phyloP scores from a whole-genome alignment of 2,113 vertebrate species.

The Gallinago paraguaiae region DNA sequence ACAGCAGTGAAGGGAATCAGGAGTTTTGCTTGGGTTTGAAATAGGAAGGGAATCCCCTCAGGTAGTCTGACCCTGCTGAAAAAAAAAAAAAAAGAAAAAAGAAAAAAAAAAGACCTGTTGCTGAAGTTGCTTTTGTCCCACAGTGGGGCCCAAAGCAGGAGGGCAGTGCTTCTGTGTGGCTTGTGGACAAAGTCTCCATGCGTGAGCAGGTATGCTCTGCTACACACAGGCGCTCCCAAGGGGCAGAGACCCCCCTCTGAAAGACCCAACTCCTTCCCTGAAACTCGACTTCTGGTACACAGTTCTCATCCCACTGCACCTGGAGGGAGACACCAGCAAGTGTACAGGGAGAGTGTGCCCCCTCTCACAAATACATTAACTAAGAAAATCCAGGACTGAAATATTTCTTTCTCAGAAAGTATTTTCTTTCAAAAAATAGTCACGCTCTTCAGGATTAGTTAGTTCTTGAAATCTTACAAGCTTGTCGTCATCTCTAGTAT shows the following conservation, averaged over 20 bases:
- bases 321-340: fast-evolving
- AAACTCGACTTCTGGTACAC: background rate
- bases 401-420: background rate
- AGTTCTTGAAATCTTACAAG: conserved; percentile 14
- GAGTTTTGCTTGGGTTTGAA: background rate
- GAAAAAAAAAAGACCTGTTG: background rate
- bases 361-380: background rate
- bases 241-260: background rate
- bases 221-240: fast-evolving
- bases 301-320: background rate
- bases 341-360: background rate
- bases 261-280: background rate
- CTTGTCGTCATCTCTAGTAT: background rate
- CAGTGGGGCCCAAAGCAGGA: background rate
- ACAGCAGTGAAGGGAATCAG: background rate
- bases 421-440: background rate
- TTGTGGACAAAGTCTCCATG: fast-evolving
- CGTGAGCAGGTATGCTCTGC: background rate
- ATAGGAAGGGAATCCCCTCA: background rate
- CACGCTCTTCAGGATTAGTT: background rate
- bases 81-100: background rate
- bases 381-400: background rate
- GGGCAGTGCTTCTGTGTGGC: background rate
- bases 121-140: background rate
- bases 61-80: background rate